Conservation (phyloP, 2,113 vertebrate genomes). For the Zootoca vivipara region DNA sequence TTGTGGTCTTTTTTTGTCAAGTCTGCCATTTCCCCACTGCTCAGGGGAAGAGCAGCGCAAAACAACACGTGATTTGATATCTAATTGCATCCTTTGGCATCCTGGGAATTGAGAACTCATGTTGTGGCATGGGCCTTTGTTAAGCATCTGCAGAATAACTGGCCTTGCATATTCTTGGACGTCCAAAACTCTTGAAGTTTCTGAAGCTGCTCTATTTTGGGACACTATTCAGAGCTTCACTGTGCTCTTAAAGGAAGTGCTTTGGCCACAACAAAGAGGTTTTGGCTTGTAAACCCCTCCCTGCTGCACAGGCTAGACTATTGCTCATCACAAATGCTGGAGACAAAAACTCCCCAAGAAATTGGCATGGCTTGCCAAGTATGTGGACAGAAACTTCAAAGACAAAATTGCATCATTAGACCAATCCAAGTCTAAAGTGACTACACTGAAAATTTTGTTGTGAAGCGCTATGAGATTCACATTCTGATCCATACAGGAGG, state of each 20-base stretch:
- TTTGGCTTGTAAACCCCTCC: constrained; percentile 37
- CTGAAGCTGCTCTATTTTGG: background rate
- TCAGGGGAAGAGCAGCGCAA: background rate
- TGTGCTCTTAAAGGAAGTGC: constrained; percentile 38
- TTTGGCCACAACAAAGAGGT: constrained; percentile 36
- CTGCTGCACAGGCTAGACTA: constrained; percentile 43
- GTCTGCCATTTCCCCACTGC: background rate
- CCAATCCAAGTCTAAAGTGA: background rate
- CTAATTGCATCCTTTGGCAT: constrained; percentile 30
- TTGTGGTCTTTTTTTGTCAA: background rate
- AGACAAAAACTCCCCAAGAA: constrained; percentile 34
- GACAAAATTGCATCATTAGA: constrained; percentile 9
- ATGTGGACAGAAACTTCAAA: constrained; percentile 22
- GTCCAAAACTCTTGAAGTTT: constrained; percentile 36
- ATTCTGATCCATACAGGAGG: background rate
- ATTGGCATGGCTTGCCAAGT: constrained; percentile 17
- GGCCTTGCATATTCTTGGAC: constrained; percentile 28
- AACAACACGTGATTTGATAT: constrained; percentile 32
- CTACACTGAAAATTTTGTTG: constrained; percentile 23
- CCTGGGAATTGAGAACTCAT: constrained; percentile 46
- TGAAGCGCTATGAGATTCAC: background rate
- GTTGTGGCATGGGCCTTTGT: constrained; percentile 50
- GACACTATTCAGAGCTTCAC: constrained; percentile 39
- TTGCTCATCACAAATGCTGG: constrained; percentile 53
- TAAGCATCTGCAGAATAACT: constrained; percentile 30